Evolutionary conservation across 1,140 invertebrate species (phyloP), one percentile per base, ranked within the genome.

Genomic region (Drosophila miranda): DNA sequence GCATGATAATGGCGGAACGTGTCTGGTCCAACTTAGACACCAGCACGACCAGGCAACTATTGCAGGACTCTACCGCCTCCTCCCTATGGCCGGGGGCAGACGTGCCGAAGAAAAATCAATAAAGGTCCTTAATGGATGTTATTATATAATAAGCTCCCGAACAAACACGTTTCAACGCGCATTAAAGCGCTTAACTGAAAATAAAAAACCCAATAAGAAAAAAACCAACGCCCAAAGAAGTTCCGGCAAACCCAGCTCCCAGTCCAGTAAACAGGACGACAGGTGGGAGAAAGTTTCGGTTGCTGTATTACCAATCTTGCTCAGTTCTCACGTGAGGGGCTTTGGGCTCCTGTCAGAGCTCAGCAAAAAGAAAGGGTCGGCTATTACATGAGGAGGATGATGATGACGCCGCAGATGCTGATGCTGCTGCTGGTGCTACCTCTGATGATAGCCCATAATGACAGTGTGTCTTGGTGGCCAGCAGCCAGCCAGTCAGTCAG

Each of bases 111-210:
- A 58, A 86, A 86, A 86, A 86, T 86, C 82, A 86, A 86, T 86
- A 86, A 86, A 87, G 72, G 70, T 52, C 78, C 78, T 57, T 87
- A 86, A 86, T 86, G 82, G 75, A 86, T 84, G 74, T 81, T 82
- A 82, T 87, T 86, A 82, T 86, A 87, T 86, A 86, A 87, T 87
- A 86, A 87, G 82, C 82, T 61, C 46, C 56, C 58, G 56, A 78
- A 69, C 82, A 78, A 87, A 82, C 82, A 78, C 82, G 74, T 75
- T 64, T 75, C 73, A 57, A 26, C 54, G 63, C 66, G 74, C 79
- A 83, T 83, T 83, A 68, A 75, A 78, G 64, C 75, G 62, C 74
- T 81, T 81, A 81, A 77, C 60, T 69, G 63, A 54, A 74, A 77
- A 81, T 81, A 81, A 81, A 30, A 80, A 73, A 71, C 43, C 62